Evolutionary conservation across 2,888 invertebrate species (phyloP).

Genomic region (Xestia ashworthii): DNA sequence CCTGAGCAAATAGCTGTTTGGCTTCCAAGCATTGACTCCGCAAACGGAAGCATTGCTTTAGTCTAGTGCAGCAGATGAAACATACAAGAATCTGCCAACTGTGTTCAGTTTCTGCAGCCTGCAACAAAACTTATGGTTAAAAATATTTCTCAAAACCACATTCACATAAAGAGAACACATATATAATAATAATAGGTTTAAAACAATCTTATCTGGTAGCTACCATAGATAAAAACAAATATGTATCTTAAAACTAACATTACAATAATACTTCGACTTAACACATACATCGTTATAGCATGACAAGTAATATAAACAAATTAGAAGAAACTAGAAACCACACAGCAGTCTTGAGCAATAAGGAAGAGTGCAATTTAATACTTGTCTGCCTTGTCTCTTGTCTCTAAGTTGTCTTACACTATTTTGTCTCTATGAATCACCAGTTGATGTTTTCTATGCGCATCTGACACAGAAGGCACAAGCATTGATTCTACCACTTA

Average conservation of each 20-base stretch:
- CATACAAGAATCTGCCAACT: not conserved
- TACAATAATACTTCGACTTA: not conserved
- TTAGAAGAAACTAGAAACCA: no score
- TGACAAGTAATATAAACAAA: no score
- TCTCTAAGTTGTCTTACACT: not conserved
- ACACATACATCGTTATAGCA: no score
- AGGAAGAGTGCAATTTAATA: no score
- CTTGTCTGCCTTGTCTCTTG: no score
- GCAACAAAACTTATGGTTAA: conserved; percentile 1
- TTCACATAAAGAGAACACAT: not conserved
- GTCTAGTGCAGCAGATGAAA: not conserved
- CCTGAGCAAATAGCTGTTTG: not conserved
- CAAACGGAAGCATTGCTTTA: not conserved
- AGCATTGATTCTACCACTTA: not conserved
- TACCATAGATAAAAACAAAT: not conserved
- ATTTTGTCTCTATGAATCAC: not conserved
- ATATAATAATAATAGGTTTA: not conserved
- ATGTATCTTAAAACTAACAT: not conserved
- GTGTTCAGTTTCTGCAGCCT: not conserved
- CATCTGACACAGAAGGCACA: not conserved
- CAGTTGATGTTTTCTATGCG: not conserved
- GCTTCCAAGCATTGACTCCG: not conserved
- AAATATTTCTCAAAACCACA: not conserved
- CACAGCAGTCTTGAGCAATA: no score
- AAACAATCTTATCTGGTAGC: not conserved